A percentile compares a stretch with the other conserved stretches of the same genome.
phyloP scores from a whole-genome alignment of 2,888 invertebrate species.

The Rotaria sp. region DNA sequence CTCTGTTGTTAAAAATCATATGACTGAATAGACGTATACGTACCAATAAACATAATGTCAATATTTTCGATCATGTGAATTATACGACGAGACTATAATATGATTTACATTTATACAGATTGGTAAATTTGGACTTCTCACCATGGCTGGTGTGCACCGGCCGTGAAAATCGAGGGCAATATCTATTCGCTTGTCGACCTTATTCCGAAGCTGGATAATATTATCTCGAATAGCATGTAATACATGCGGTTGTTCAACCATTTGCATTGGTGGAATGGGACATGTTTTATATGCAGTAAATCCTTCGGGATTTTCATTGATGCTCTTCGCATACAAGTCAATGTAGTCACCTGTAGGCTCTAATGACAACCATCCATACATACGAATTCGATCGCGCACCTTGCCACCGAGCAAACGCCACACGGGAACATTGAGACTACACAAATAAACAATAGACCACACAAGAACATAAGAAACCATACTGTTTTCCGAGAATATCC shows the following conservation, averaged over 20 bases:
- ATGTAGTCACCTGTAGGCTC: not conserved
- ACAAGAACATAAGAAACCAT: not conserved
- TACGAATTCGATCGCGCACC: not conserved
- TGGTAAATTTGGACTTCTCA: not conserved
- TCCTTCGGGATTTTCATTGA: slow-evolving; percentile 12
- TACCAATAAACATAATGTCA: not conserved
- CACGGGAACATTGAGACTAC: not conserved
- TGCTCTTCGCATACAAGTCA: not conserved
- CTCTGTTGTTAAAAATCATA: too few relatives aligned
- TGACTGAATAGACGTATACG: not conserved
- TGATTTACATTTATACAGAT: not conserved
- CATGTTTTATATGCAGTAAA: slow-evolving; percentile 2
- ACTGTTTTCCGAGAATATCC: not conserved
- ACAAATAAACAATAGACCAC: not conserved
- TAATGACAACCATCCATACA: not conserved
- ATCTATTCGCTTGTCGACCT: not conserved
- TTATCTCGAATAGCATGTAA: not conserved
- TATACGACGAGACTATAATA: not conserved
- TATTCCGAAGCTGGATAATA: not conserved
- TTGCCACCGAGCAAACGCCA: slow-evolving; percentile 11
- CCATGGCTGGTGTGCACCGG: not conserved
- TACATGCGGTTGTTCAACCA: not conserved
- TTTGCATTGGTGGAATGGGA: not conserved
- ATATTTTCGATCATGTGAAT: not conserved
- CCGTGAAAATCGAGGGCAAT: not conserved